A percentile compares a stretch with the other conserved stretches of the same genome.
phyloP scores from a whole-genome alignment of 2,888 invertebrate species.

The Mesochorus sp. region DNA sequence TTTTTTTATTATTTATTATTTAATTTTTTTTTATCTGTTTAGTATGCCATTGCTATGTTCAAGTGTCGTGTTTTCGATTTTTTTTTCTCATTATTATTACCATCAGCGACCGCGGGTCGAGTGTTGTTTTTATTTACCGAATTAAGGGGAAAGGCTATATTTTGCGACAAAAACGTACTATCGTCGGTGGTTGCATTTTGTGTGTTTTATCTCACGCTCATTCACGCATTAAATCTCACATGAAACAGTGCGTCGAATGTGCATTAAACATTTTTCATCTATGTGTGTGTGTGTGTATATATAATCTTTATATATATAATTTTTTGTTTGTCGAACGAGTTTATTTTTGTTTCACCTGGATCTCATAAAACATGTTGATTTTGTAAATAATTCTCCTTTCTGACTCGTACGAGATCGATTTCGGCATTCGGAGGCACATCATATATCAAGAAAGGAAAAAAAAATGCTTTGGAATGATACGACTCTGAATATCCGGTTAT shows the following conservation, averaged over 20 bases:
- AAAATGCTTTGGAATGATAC: conserved; percentile 53
- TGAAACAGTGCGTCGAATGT: conserved; percentile 2
- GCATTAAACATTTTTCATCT: conserved; percentile 18
- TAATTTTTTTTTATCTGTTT: no score
- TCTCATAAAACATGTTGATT: conserved; percentile 5
- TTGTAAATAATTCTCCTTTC: conserved; percentile 26
- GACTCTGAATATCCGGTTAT: conserved; percentile 45
- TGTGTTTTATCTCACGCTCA: conserved; percentile 28
- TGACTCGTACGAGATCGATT: conserved; percentile 28
- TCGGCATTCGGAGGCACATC: not conserved
- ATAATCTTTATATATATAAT: no score
- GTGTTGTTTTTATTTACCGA: conserved; percentile 2
- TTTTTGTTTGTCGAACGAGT: not conserved
- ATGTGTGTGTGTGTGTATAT: no score
- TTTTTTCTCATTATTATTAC: conserved; percentile 13
- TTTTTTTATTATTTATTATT: conserved; percentile 5
- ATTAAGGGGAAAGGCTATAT: conserved; percentile 37
- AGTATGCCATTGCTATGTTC: conserved; percentile 56
- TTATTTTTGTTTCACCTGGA: not conserved
- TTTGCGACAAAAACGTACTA: conserved; percentile 58
- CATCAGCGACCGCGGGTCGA: conserved; percentile 26
- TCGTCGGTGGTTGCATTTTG: conserved; percentile 61
- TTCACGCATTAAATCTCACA: conserved; percentile 36
- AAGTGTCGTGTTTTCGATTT: conserved; percentile 40
- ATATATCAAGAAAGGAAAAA: not conserved